These are phyloP conservation scores for Planococcus citri DNA, from an alignment of 1,140 invertebrate genomes.

Conservation along the genomic window DNA sequence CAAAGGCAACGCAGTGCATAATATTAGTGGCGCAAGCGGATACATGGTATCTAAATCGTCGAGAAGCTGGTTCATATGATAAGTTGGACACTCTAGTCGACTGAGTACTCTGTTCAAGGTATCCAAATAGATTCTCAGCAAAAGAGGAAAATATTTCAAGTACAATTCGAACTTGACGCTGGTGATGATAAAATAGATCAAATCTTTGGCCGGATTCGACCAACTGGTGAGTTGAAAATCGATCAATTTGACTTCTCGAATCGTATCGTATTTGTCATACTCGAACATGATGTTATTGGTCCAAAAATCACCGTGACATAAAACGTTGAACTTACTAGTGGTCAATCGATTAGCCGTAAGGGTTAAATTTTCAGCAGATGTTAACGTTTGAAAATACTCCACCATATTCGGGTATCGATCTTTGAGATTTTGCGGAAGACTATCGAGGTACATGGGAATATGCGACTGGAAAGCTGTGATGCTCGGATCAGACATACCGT, in stretches of 20 bases:
- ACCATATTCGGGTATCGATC: background rate
- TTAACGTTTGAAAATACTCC: background rate
- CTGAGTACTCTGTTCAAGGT: background rate
- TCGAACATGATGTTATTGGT: slow-evolving; percentile 59
- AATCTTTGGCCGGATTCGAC: background rate
- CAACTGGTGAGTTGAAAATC: background rate
- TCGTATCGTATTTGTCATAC: slow-evolving; percentile 37
- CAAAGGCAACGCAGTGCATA: background rate
- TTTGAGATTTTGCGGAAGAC: background rate
- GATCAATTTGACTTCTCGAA: slow-evolving; percentile 37
- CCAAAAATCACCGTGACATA: slow-evolving; percentile 64
- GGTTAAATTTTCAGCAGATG: no score
- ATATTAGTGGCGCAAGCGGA: background rate
- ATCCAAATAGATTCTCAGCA: background rate
- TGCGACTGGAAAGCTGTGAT: no score
- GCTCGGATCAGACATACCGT: no score
- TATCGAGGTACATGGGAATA: background rate
- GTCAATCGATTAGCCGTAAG: no score
- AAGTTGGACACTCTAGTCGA: background rate
- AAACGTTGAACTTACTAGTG: slow-evolving; percentile 51
- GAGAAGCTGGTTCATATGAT: background rate
- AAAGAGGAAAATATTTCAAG: background rate
- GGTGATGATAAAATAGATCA: background rate
- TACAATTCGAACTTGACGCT: background rate
- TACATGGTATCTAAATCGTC: background rate